A percentile compares a stretch with the other conserved stretches of the same genome.
phyloP scores from a whole-genome alignment of 1,140 invertebrate genomes.

The Bicyclus anynana region DNA sequence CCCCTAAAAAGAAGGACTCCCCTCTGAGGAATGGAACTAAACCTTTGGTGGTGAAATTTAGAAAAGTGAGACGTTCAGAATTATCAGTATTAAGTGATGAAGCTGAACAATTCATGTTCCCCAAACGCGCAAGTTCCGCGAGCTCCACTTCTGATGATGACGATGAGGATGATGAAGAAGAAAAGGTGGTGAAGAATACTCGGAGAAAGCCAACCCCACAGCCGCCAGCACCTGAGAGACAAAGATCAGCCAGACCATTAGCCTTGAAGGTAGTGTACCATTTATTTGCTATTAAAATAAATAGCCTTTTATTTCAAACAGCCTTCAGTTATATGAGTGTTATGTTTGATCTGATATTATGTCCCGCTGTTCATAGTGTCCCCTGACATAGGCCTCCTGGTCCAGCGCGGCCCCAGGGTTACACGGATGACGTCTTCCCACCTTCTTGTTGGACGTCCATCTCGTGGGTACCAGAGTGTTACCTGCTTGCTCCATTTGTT shows the following conservation, averaged over 20 bases:
- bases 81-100: conserved; percentile 86
- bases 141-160: conserved; percentile 74
- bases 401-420: no score
- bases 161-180: conserved; percentile 65
- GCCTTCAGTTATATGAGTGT: no score
- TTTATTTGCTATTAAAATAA: no score
- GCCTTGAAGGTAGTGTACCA: conserved; percentile 39
- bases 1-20: conserved; percentile 49
- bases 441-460: no score
- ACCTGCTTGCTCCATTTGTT: no score
- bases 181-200: conserved; percentile 51
- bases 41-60: conserved; percentile 84
- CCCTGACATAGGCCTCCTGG: no score
- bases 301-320: no score
- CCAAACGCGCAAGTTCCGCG: conserved; percentile 79
- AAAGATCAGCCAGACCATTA: conserved; percentile 52
- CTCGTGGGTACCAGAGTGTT: no score
- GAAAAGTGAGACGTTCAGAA: conserved; percentile 84
- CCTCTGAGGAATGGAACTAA: conserved; percentile 66
- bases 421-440: no score
- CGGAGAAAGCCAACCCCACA: conserved; percentile 38
- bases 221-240: conserved; percentile 37
- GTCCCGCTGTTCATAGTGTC: no score
- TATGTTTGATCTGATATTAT: no score
- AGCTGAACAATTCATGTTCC: conserved; percentile 91